Conservation (phyloP, 2,888 invertebrate species). For the Morpho helenor region DNA sequence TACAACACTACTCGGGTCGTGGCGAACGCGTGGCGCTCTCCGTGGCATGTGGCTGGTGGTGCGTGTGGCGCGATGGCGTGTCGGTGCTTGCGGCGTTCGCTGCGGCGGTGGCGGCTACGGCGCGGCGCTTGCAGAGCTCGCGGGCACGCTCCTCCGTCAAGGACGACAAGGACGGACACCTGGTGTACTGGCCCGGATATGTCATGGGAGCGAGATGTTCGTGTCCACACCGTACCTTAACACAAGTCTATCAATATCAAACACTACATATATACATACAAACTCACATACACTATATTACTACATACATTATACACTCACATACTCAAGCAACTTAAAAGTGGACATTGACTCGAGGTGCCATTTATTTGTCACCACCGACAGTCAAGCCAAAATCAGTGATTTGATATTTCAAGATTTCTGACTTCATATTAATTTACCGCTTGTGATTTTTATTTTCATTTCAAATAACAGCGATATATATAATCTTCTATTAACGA, state of each 20-base stretch:
- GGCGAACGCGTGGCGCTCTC: constrained; percentile 76
- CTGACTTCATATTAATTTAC: constrained; percentile 30
- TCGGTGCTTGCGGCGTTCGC: constrained; percentile 41
- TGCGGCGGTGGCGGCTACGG: constrained; percentile 34
- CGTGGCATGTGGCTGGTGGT: constrained; percentile 53
- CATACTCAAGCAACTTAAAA: constrained; percentile 26
- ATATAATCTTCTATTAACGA: constrained; percentile 21
- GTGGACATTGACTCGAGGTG: constrained; percentile 26
- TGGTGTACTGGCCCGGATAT: constrained; percentile 99
- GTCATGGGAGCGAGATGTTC: constrained; percentile 99
- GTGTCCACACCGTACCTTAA: constrained; percentile 86
- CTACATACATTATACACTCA: constrained; percentile 28
- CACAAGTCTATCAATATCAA: constrained; percentile 36
- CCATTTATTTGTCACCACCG: constrained; percentile 29
- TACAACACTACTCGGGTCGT: constrained; percentile 80
- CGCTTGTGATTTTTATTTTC: constrained; percentile 37
- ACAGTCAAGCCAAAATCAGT: constrained; percentile 37
- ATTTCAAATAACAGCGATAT: constrained; percentile 31
- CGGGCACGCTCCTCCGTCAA: constrained; percentile 94
- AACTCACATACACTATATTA: constrained; percentile 24
- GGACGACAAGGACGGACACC: constrained; percentile 99
- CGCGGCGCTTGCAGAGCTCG: constrained; percentile 83
- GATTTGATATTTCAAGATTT: constrained; percentile 47
- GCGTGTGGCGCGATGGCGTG: constrained; percentile 34
- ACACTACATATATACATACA: constrained; percentile 27